A percentile compares a stretch with the other conserved stretches of the same genome.
phyloP scores from a whole-genome alignment of 2,113 vertebrate species.

The Entomyzon cyanotis region DNA sequence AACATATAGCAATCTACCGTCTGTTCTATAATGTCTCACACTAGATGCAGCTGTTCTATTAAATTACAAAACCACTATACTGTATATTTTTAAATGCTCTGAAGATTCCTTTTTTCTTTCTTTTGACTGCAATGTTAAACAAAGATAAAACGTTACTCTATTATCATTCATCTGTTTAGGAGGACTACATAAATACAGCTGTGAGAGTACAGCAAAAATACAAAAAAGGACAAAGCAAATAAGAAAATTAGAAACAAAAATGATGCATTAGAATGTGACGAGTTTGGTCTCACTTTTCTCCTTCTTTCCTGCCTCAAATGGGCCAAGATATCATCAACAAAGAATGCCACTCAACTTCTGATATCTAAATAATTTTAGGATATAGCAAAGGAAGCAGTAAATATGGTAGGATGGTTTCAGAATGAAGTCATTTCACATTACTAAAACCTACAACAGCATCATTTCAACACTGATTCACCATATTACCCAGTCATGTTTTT shows the following conservation, averaged over 20 bases:
- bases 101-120: neutral
- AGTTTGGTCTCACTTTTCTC: neutral
- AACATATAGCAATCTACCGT: neutral
- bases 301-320: neutral
- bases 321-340: neutral
- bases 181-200: neutral
- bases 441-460: neutral
- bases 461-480: neutral
- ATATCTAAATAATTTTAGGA: neutral
- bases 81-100: neutral
- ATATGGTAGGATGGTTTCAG: neutral
- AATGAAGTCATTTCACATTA: neutral
- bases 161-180: neutral
- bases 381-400: neutral
- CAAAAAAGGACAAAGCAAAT: neutral
- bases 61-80: neutral
- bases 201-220: neutral
- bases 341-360: neutral
- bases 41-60: neutral
- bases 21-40: neutral
- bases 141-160: neutral
- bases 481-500: neutral
- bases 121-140: neutral
- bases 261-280: neutral
- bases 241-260: neutral